Evolutionary conservation across 23 tunicate species (phyloP), one percentile per base, ranked within the genome.

Genomic region (Trididemnum nubilum): DNA sequence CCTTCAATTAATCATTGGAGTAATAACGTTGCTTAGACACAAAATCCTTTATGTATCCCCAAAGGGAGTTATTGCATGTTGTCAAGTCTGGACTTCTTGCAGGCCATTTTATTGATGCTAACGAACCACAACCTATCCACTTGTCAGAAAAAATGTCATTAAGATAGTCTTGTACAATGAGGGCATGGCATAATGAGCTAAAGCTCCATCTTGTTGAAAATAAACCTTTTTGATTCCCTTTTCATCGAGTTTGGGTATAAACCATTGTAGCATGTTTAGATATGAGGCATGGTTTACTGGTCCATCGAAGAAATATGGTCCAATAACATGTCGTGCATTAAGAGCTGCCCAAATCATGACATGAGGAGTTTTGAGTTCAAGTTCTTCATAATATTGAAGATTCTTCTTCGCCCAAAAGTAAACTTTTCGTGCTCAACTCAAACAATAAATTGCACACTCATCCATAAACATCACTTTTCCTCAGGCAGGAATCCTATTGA

Each of bases 131-230:
- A 67, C 74, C 74, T 67, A 67, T 67, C 74, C 74, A 67, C 74
- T 67, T 67, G 9, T 67, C 74, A 67, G 74, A 33, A 67, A 67
- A n/a, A 67, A 24, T 67, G 5, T 30, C 38, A 67, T 67, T 67
- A 9, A 67, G 74, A 67, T 67, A 67, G 3, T 67, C 74, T 67
- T n/a, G 74, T 24, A 67, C 25, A 31, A 21, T 67, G 74, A 32
- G 74, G 74, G 38, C 74, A 67, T 67, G 25, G 18, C n/a, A n/a
- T n/a, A n/a, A n/a, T 33, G 38, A 67, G 38, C 74, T 67, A 38
- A 38, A 67, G 38, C 74, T 67, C 74, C 74, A 67, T 67, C 74
- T 67, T 67, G 74, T 67, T 67, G 74, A 67, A 67, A 67, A 33
- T 67, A 67, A 67, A 67, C 25, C 25, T 67, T 38, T 24, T 33